Evolutionary conservation across 2,113 vertebrate genomes (phyloP), one percentile per base, ranked within the genome.

Genomic region (Pardalotus punctatus): DNA sequence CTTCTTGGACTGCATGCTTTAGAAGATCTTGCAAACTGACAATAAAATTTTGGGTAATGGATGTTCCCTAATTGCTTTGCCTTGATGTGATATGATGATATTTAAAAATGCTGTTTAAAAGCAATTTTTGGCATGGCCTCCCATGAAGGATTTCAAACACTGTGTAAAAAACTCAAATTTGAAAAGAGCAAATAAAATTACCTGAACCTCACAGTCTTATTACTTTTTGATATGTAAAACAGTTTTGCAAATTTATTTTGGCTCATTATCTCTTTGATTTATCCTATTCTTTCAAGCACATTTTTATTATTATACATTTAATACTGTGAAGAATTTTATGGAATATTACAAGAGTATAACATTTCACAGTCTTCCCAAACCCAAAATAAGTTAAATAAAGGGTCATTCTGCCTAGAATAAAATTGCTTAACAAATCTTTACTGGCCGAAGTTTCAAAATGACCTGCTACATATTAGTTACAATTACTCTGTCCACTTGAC

Each of bases 141-240:
- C 17, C 22, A 33, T 56, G 12, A 53, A 67, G 29, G 6, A 58
- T 89, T 85, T 74, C 38, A 96, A 90, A 93, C 5, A 19, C 8
- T 82, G 27, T 3, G 6, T 66, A 76, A 90, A 90, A 88, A 40
- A 70, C 21, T 88, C 42, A 69, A 29, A 73, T 82, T 93, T 94
- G 60, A 81, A 94, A 96, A 80, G 47, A 87, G 36, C 22, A 74
- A 88, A 73, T 56, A 90, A 92, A 96, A 96, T 93, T 70, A 96
- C 65, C 20, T 83, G 48, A 78, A 83, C 36, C 50, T 31, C 24
- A 92, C 14, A 28, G 18, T 36, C 7, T 6, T 69, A 33, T 88
- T 95, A 54, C 15, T 78, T 95, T 96, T 96, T 96, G 60, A 94
- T 96, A 95, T 95, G 67, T 85, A 97, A 95, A 97, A 86, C 62